Conservation (phyloP, 1,140 invertebrate species). For the Agrypnia vestita region DNA sequence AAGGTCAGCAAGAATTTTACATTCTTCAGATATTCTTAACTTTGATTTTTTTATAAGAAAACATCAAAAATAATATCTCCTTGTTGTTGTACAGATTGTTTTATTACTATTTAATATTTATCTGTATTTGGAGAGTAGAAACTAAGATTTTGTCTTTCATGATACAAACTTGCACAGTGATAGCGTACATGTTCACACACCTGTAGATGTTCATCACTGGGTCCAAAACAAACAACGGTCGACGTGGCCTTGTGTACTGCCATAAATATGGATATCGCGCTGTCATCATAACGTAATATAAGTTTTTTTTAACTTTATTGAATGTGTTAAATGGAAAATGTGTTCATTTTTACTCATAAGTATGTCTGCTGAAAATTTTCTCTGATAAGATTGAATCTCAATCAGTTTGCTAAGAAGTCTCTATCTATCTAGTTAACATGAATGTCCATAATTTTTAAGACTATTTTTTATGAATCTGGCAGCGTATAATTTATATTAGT, state of each 20-base stretch:
- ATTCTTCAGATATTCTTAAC: slow-evolving; percentile 26
- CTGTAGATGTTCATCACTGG: slow-evolving; percentile 45
- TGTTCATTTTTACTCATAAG: slow-evolving; percentile 52
- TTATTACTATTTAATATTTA: slow-evolving; percentile 48
- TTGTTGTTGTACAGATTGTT: slow-evolving; percentile 56
- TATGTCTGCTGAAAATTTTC: slow-evolving; percentile 41
- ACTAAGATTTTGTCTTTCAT: slow-evolving; percentile 16
- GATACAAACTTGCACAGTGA: slow-evolving; percentile 24
- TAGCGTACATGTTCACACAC: slow-evolving; percentile 22
- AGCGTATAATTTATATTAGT: slow-evolving; percentile 46
- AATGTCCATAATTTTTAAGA: slow-evolving; percentile 54
- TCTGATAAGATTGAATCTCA: slow-evolving; percentile 13
- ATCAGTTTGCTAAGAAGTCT: slow-evolving; percentile 25
- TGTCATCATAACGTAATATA: slow-evolving; percentile 44
- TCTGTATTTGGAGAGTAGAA: slow-evolving; percentile 24
- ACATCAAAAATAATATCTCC: slow-evolving; percentile 23
- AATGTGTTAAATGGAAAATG: slow-evolving; percentile 50
- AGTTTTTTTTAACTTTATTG: slow-evolving; percentile 44
- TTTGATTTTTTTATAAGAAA: slow-evolving; percentile 7
- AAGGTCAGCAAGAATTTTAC: slow-evolving; percentile 23
- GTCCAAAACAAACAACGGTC: slow-evolving; percentile 45
- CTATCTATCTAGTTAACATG: slow-evolving; percentile 45
- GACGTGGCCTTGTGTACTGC: slow-evolving; percentile 46
- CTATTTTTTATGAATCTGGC: slow-evolving; percentile 42
- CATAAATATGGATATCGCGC: slow-evolving; percentile 37